Evolutionary conservation across 2,797 vertebrate species (phyloP), one percentile per base, ranked within the genome.

Genomic region (Hozukius guyotensis): DNA sequence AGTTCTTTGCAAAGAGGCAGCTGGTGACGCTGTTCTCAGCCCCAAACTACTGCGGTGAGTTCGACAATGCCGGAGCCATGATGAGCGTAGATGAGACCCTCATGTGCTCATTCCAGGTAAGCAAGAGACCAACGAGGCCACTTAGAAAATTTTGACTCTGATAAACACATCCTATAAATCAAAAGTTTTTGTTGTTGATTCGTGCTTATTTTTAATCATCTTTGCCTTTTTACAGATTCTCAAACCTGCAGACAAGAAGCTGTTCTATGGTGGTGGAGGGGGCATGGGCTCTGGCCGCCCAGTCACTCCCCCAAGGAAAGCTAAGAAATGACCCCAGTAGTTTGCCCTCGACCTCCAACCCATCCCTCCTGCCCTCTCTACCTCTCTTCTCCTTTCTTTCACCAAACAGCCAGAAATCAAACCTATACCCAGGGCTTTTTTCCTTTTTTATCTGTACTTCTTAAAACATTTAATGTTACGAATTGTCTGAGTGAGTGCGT

Each of bases 11-110:
- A 8, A 96, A 96, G 88, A 90, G 96, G 65, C 96, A 96, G 94
- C 86, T 96, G 84, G 96, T 96, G 71, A 96, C 96, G 0, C 94
- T 96, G 81, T 96, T 96, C 83, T 96, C 96, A 0, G 96, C 96
- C 68, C 96, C 96, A 2, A 96, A 96, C 89, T 96, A 96, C 91
- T 96, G 96, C 8, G 96, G 96, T 1, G 96, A 96, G 88, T 96
- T 96, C 2, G 96, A 96, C 94, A 96, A 96, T 2, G 96, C 96
- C 0, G 96, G 96, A 2, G 96, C 96, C 75, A 96, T 96, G 96
- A 96, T 96, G 96, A 96, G 96, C 24, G 96, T 96, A 16, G 96
- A 96, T 4, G 96, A 96, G 85, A 96, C 96, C 31, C 95, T 96
- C 73, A 96, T 96, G 96, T 96, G 96, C 83, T 96, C 96, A 72